Percentiles rank a stretch among this genome's conserved stretches.
Evolutionary conservation across 2,113 vertebrate species (phyloP).

Genomic region (Gasterosteus nipponicus): DNA sequence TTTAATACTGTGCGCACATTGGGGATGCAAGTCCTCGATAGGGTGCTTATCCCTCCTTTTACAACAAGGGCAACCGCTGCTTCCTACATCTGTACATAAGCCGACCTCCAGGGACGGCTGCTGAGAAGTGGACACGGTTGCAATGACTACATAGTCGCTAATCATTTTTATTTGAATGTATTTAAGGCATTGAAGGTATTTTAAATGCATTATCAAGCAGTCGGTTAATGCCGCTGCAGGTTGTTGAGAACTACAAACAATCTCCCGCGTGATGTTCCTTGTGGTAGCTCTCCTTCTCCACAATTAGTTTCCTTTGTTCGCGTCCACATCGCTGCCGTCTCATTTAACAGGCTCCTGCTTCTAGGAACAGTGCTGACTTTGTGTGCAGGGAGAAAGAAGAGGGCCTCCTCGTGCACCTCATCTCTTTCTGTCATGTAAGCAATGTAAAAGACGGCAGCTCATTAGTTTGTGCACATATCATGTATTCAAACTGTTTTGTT

Average conservation of each 20-base stretch:
- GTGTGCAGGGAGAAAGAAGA: not conserved
- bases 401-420: not conserved
- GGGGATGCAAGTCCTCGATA: conserved; percentile 1
- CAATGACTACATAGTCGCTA: not conserved
- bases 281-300: not conserved
- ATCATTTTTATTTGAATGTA: not conserved
- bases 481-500: too few relatives aligned
- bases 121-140: not conserved
- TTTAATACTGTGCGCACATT: conserved; percentile 17
- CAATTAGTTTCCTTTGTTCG: not conserved
- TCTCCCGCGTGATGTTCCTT: not conserved
- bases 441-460: not conserved
- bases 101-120: conserved; percentile 6
- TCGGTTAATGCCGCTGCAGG: not conserved
- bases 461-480: not conserved
- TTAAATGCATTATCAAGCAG: not conserved
- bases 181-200: not conserved
- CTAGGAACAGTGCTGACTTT: conserved; percentile 12
- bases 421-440: not conserved
- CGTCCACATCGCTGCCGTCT: not conserved
- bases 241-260: not conserved
- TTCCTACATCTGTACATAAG: not conserved
- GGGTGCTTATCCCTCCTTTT: conserved; percentile 22
- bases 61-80: conserved; percentile 22
- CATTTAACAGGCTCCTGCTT: not conserved